phyloP scores from a whole-genome alignment of 2,797 vertebrate genomes.

The Urosaurus nigricauda region DNA sequence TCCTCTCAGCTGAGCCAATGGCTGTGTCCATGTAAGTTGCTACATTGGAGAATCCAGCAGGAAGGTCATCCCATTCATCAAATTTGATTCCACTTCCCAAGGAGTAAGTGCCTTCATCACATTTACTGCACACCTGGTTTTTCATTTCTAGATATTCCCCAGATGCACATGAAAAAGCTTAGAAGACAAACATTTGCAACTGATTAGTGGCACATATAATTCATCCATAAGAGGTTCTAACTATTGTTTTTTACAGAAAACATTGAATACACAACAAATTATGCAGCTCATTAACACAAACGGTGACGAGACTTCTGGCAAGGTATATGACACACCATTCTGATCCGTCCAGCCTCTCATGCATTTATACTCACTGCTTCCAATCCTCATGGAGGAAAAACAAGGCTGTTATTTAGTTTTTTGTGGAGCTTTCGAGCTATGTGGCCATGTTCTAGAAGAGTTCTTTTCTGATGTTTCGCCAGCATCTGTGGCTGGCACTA shows the following conservation, averaged over 20 bases:
- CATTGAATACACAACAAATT: background rate
- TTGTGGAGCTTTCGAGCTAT: too few relatives aligned
- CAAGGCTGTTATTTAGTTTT: background rate
- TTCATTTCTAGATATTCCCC: slow-evolving; percentile 98
- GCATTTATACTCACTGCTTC: background rate
- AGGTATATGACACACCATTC: background rate
- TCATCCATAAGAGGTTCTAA: background rate
- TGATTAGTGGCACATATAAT: slow-evolving; percentile 38
- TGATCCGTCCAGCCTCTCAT: background rate
- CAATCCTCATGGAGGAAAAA: background rate
- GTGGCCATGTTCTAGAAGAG: too few relatives aligned
- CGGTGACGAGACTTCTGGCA: background rate
- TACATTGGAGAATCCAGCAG: slow-evolving; percentile 92
- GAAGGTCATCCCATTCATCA: slow-evolving; percentile 95
- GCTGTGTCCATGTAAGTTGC: slow-evolving; percentile 88
- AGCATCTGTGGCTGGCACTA: too few relatives aligned
- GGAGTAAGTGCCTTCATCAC: slow-evolving; percentile 94
- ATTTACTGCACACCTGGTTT: slow-evolving; percentile 92
- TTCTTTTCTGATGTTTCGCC: too few relatives aligned
- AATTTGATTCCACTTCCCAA: slow-evolving; percentile 96
- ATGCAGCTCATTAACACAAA: background rate
- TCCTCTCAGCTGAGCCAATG: slow-evolving; percentile 76
- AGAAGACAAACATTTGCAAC: slow-evolving; percentile 31
- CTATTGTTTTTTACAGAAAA: background rate
- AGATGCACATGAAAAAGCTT: slow-evolving; percentile 94